Base-by-base conservation (phyloP, 2,113 vertebrate species). In the Sylvia atricapilla region DNA sequence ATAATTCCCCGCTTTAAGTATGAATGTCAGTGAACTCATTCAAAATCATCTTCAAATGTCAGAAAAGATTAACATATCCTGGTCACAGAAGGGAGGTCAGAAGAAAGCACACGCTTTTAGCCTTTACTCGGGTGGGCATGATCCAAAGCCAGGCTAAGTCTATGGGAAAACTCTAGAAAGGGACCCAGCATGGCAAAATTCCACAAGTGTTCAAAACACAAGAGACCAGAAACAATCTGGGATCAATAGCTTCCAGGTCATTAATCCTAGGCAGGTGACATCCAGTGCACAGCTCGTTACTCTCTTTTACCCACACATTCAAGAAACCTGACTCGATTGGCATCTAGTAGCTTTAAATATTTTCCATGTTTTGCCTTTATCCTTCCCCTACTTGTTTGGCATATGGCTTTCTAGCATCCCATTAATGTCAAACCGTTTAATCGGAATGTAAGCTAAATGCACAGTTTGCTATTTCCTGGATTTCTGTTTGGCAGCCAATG, bases 201-300 rank as follows among this genome's bases (percentile, higher is more conserved):
- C 76, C 64, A 83, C 28, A 89, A 95, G 58, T 69, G 62, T 81
- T 92, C 41, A 47, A 93, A 92, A 92, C 70, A 94, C 87, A 94
- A 84, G 86, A 95, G 87, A 90, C 70, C 74, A 63, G 92, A 92
- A 96, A 89, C 72, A 95, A 81, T 94, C 95, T 89, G 81, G 53
- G 95, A 95, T 97, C 94, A 93, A 96, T 96, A 95, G 76, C 95
- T 91, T 76, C 76, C 90, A 91, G 96, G 84, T 96, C 76, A 96
- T 97, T 92, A 97, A 97, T 95, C 84, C 92, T 87, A 80, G 70
- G 87, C 92, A 96, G 93, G 75, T 72, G 96, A 94, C 90, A 95
- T 43, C 81, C 50, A 93, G 75, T 53, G 81, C 74, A 93, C 52
- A 95, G 67, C 86, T 83, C 10, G 19, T 92, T 97, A 93, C 92